Conservation (phyloP, 2,797 vertebrate genomes). For the Decapterus maruadsi region DNA sequence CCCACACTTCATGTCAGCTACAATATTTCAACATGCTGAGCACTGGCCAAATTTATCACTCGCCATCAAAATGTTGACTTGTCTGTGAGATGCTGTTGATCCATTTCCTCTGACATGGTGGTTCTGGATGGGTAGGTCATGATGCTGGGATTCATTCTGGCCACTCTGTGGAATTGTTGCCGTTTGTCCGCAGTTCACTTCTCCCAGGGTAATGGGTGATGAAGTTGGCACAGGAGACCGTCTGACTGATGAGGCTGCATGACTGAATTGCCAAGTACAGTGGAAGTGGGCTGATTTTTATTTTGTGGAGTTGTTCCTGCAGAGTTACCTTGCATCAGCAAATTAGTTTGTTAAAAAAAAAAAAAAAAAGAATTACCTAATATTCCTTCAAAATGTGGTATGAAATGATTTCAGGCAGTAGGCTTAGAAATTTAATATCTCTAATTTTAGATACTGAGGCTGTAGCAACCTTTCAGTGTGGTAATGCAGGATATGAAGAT, state of each 20-base stretch:
- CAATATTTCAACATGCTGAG: slow-evolving; percentile 48
- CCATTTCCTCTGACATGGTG: slow-evolving; percentile 65
- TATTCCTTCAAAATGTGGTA: not conserved
- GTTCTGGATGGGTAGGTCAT: slow-evolving; percentile 69
- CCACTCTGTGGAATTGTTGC: slow-evolving; percentile 70
- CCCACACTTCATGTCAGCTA: slow-evolving; percentile 37
- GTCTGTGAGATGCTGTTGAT: slow-evolving; percentile 60
- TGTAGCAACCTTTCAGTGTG: not conserved
- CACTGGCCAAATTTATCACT: slow-evolving; percentile 43
- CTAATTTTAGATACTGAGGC: not conserved
- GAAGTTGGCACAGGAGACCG: slow-evolving; percentile 65
- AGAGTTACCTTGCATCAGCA: not conserved
- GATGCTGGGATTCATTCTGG: slow-evolving; percentile 59
- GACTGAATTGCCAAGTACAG: slow-evolving; percentile 52
- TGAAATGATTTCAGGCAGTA: not conserved
- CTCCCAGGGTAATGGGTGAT: slow-evolving; percentile 75
- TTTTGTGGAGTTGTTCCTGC: slow-evolving; percentile 8
- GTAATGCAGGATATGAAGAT: not conserved
- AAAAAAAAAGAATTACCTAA: not conserved
- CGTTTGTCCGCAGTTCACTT: slow-evolving; percentile 73
- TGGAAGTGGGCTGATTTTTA: slow-evolving; percentile 12
- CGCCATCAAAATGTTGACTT: slow-evolving; percentile 47
- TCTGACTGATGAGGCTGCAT: slow-evolving; percentile 72
- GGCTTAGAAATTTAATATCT: not conserved
- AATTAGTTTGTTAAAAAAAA: not conserved